These are phyloP conservation scores for Strigamia crassipes DNA, from an alignment of 2,888 invertebrate species.

Conservation along the genomic window DNA sequence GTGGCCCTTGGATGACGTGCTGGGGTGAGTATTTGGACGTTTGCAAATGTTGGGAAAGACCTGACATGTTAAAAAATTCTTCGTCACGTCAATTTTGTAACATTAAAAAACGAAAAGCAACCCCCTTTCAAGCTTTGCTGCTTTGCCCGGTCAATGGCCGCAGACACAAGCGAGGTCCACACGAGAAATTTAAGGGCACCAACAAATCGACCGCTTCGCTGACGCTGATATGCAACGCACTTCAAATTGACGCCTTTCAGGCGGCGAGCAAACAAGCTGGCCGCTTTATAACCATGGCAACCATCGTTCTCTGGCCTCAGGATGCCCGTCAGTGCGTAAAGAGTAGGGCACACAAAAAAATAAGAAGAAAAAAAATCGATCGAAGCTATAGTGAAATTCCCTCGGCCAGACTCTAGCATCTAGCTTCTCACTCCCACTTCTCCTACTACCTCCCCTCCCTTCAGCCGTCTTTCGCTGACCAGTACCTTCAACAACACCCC, in stretches of 20 bases:
- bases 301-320: constrained; percentile 16
- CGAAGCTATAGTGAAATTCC: constrained; percentile 15
- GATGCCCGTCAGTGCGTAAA: constrained; percentile 21
- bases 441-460: neutral
- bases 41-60: neutral
- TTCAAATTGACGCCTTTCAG: constrained; percentile 15
- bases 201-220: constrained; percentile 10
- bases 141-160: neutral
- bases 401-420: constrained; percentile 12
- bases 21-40: neutral
- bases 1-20: neutral
- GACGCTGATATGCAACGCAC: constrained; percentile 21
- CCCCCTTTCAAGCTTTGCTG: neutral
- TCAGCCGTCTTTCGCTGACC: constrained; percentile 11
- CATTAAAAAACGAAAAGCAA: neutral
- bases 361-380: neutral
- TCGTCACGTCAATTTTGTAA: neutral
- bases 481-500: constrained; percentile 21
- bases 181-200: constrained; percentile 7
- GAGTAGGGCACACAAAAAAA: constrained; percentile 11
- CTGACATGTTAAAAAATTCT: neutral
- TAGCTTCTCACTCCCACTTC: neutral
- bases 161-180: neutral
- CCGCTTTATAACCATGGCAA: constrained; percentile 11
- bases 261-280: constrained; percentile 16